Base-by-base conservation (phyloP, 2,113 vertebrate species). In the Cephalopholis sonnerati region DNA sequence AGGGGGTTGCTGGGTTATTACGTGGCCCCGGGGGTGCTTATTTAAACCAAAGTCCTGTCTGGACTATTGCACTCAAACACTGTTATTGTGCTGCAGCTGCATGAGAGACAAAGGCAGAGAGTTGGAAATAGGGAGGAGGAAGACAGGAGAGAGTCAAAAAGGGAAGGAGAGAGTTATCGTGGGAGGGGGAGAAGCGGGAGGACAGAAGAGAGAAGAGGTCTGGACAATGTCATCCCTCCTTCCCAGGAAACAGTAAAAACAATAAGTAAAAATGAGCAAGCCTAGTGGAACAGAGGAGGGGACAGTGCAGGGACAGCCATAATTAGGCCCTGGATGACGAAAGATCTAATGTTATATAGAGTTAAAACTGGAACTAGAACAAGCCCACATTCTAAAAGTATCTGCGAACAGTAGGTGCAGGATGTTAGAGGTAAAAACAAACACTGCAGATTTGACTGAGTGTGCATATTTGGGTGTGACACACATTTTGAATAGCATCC, bases 41-140 rank as follows among this genome's bases (percentile, higher is more conserved):
- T 94, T 94, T 93, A 93, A 93, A 94, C 88, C 79, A 73, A 87
- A 91, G 91, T 92, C 91, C 85, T 92, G 93, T 94, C 95, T 93
- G 93, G 89, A 89, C 91, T 82, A 54, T 84, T 83, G 88, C 82
- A 77, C 89, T 88, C 92, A 89, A 89, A 90, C 87, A 92, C 88
- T 90, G 89, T 90, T 93, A 92, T 94, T 94, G 91, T 84, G 69
- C 81, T 72, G 79, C 93, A 94, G 93, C 94, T 94, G 94, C 85
- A 90, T 75, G 81, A 81, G 82, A 89, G 70, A 92, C 77, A 92
- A 92, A 89, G 84, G 75, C 73, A 79, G 32, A 72, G 85, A 78
- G 71, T 58, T 87, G 75, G 82, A 88, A 77, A 77, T 44, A 83
- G 69, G 67, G 72, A 88, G 77, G 54, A 84, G 27, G 78, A 69